phyloP scores from a whole-genome alignment of 2,888 invertebrate genomes.

The Euzophera pinguis region DNA sequence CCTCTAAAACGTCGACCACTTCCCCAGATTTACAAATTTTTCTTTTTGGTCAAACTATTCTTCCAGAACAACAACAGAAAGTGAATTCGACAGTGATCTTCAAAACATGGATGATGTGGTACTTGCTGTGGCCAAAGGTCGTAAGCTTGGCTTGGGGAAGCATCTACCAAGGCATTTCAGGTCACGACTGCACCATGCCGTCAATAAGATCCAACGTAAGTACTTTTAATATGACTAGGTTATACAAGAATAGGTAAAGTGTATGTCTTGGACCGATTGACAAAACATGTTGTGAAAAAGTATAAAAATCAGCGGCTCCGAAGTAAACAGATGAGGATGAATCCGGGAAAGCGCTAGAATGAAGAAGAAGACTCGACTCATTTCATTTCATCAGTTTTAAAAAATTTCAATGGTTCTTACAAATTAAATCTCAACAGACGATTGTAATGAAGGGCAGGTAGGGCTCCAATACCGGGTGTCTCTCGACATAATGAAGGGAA shows the following conservation, averaged over 20 bases:
- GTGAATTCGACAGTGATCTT: slow-evolving; percentile 50
- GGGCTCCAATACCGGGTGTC: background rate
- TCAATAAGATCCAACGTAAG: slow-evolving; percentile 63
- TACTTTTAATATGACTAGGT: background rate
- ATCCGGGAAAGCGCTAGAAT: no score
- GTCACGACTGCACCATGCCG: slow-evolving; percentile 65
- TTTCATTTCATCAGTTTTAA: no score
- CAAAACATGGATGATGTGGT: slow-evolving; percentile 68
- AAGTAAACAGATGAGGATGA: no score
- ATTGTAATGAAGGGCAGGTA: background rate
- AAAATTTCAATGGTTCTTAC: background rate
- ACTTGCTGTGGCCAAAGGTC: slow-evolving; percentile 63
- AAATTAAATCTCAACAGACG: background rate
- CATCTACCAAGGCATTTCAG: slow-evolving; percentile 70
- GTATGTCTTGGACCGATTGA: no score
- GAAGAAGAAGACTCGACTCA: no score
- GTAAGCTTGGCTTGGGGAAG: slow-evolving; percentile 56
- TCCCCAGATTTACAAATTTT: no score
- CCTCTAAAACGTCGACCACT: no score
- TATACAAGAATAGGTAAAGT: no score
- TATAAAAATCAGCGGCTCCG: no score
- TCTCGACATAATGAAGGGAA: background rate
- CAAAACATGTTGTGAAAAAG: no score
- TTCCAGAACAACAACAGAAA: slow-evolving; percentile 41
- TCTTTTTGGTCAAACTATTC: background rate